Conservation (phyloP, 2,888 invertebrate genomes). For the Erynnis tages region DNA sequence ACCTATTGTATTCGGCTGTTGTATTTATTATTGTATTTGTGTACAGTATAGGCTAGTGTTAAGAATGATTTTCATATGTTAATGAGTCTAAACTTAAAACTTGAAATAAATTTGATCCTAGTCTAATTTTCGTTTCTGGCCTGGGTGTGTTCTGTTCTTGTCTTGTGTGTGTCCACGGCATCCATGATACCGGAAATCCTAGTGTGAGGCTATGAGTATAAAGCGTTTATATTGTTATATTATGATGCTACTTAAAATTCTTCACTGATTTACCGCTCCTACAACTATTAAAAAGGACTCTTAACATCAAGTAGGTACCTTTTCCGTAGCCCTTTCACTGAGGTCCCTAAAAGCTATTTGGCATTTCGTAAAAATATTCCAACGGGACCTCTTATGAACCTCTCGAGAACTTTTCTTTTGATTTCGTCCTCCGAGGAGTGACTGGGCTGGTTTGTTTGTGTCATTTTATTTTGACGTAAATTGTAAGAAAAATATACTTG, state of each 20-base stretch:
- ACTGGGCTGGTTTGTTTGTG: constrained; percentile 10
- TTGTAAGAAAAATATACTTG: not conserved
- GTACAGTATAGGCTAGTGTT: too few species aligned
- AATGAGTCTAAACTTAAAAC: too few species aligned
- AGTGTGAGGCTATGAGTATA: too few species aligned
- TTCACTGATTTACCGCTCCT: constrained; percentile 13
- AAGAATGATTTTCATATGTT: too few species aligned
- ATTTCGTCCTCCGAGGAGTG: constrained; percentile 8
- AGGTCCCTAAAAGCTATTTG: constrained; percentile 53
- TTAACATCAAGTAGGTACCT: constrained; percentile 36
- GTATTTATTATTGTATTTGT: too few species aligned
- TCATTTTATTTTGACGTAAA: constrained; percentile 5
- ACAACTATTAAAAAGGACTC: constrained; percentile 20
- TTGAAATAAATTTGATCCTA: too few species aligned
- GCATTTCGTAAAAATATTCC: constrained; percentile 46
- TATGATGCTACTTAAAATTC: not conserved
- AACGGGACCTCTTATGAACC: constrained; percentile 12
- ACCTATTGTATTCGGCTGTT: too few species aligned
- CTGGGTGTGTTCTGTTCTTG: too few species aligned
- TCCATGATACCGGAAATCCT: too few species aligned
- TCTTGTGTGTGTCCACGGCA: too few species aligned
- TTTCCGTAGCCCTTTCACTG: constrained; percentile 40
- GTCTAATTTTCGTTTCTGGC: too few species aligned
- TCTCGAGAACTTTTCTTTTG: constrained; percentile 9
- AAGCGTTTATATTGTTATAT: too few species aligned